Conservation (phyloP, 2,888 invertebrate genomes). For the Cremastobaeus sp. region DNA sequence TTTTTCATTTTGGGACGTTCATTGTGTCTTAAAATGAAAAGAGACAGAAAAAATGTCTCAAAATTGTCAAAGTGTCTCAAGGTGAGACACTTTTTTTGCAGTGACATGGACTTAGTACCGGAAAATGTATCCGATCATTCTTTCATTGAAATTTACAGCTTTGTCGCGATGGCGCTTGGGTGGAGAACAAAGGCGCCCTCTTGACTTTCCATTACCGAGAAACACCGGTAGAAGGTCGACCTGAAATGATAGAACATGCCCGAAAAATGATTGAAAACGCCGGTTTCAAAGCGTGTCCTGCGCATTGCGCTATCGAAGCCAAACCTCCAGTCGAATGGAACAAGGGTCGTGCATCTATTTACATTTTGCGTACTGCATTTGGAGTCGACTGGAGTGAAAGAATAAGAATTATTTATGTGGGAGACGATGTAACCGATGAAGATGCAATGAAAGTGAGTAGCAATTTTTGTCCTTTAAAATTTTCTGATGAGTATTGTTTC, state of each 20-base stretch:
- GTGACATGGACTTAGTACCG: too few relatives aligned
- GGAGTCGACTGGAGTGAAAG: constrained; percentile 95
- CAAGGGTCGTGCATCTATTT: constrained; percentile 93
- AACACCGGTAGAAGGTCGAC: constrained; percentile 85
- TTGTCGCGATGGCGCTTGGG: constrained; percentile 93
- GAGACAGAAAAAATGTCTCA: too few relatives aligned
- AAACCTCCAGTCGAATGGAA: constrained; percentile 95
- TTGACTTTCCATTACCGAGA: constrained; percentile 93
- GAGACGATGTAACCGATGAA: constrained; percentile 93
- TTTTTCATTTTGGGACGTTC: too few relatives aligned
- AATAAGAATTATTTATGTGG: constrained; percentile 92
- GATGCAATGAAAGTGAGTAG: constrained; percentile 93
- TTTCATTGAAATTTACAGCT: constrained; percentile 82
- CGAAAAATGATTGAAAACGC: constrained; percentile 85
- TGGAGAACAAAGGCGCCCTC: constrained; percentile 92
- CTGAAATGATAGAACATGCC: constrained; percentile 85
- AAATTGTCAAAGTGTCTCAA: too few relatives aligned
- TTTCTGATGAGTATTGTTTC: neutral
- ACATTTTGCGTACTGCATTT: constrained; percentile 92
- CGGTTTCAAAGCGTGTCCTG: constrained; percentile 88
- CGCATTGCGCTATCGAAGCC: constrained; percentile 93
- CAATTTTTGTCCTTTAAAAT: constrained; percentile 43
- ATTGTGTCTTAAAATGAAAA: too few relatives aligned
- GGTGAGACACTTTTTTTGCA: too few relatives aligned
- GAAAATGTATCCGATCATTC: too few relatives aligned